Conservation (phyloP, 2,113 vertebrate species). For the Sinosuthora webbiana region DNA sequence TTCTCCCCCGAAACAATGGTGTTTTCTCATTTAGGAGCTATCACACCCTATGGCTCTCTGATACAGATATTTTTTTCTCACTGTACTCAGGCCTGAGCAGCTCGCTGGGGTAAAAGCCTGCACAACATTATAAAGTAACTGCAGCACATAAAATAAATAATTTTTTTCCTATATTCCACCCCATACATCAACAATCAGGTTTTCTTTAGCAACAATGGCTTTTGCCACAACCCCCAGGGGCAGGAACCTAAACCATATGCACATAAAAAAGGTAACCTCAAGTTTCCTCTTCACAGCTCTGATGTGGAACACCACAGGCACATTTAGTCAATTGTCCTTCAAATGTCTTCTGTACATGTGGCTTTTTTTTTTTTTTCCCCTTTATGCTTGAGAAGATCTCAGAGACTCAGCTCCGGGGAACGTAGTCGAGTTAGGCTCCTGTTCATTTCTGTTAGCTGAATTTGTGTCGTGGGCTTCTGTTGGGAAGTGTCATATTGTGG, state of each 20-base stretch:
- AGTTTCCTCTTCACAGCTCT: slow-evolving; percentile 36
- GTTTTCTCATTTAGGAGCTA: not conserved
- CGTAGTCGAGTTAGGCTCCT: not conserved
- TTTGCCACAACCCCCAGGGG: slow-evolving; percentile 11
- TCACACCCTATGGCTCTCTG: not conserved
- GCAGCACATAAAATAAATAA: not conserved
- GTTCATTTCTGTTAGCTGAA: slow-evolving; percentile 40
- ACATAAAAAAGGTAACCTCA: slow-evolving; percentile 41
- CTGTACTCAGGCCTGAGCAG: not conserved
- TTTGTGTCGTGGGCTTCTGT: slow-evolving; percentile 28
- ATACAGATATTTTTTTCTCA: not conserved
- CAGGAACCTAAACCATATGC: slow-evolving; percentile 20
- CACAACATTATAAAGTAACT: not conserved
- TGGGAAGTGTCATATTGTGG: slow-evolving; percentile 34
- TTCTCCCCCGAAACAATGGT: not conserved
- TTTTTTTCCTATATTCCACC: not conserved
- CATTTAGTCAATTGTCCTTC: slow-evolving; percentile 57
- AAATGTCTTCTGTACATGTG: slow-evolving; percentile 28
- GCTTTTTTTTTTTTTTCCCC: slow-evolving; percentile 35
- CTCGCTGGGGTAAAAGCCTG: not conserved
- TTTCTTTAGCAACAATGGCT: slow-evolving; percentile 13
- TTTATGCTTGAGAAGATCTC: slow-evolving; percentile 52
- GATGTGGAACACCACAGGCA: slow-evolving; percentile 44
- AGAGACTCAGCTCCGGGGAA: slow-evolving; percentile 23
- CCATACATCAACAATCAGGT: not conserved